Conservation (phyloP, 2,797 vertebrate species). For the Crax fasciolata region DNA sequence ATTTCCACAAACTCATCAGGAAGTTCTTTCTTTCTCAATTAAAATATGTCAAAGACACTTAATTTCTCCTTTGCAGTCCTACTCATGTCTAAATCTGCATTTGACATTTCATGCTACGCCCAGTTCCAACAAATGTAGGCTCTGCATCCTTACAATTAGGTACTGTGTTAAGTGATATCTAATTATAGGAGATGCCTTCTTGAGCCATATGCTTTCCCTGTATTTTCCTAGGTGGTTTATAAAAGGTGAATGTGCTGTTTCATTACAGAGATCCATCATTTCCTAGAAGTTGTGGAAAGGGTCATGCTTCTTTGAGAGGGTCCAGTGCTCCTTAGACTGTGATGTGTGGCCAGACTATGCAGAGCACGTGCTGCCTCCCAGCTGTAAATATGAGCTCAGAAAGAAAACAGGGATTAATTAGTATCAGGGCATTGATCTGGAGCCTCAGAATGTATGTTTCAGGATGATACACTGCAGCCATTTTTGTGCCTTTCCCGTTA, state of each 20-base stretch:
- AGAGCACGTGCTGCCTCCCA: background rate
- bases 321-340: background rate
- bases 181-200: slow-evolving; percentile 56
- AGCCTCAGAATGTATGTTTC: background rate
- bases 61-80: slow-evolving; percentile 34
- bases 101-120: slow-evolving; percentile 63
- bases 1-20: background rate
- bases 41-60: background rate
- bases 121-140: slow-evolving; percentile 53
- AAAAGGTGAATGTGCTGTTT: slow-evolving; percentile 49
- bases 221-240: background rate
- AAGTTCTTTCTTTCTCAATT: slow-evolving; percentile 12
- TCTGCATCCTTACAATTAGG: slow-evolving; percentile 58
- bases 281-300: background rate
- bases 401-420: background rate
- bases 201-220: slow-evolving; percentile 57
- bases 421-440: background rate
- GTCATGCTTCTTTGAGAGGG: background rate
- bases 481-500: background rate
- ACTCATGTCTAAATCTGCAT: slow-evolving; percentile 59
- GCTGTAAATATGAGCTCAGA: background rate
- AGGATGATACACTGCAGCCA: background rate
- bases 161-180: slow-evolving; percentile 50
- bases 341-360: background rate
- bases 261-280: background rate